phyloP scores from a whole-genome alignment of 2,797 vertebrate species.

The Emydoidea blandingii region DNA sequence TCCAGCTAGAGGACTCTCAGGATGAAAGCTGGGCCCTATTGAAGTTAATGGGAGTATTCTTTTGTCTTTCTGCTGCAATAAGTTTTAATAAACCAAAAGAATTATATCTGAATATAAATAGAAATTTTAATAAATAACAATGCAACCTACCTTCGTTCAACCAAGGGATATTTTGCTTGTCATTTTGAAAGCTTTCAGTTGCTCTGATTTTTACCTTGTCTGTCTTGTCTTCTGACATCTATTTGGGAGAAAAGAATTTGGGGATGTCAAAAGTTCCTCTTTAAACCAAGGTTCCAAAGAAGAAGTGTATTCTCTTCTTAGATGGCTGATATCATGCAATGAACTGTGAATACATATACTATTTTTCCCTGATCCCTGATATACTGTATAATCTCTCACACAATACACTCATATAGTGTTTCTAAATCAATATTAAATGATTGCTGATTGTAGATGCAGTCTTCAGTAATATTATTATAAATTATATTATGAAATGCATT shows the following conservation, averaged over 20 bases:
- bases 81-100: not conserved
- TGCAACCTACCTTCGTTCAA: slow-evolving; percentile 83
- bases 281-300: slow-evolving; percentile 56
- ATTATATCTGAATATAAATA: not conserved
- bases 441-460: slow-evolving; percentile 41
- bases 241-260: slow-evolving; percentile 64
- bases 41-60: not conserved
- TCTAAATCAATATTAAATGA: slow-evolving; percentile 69
- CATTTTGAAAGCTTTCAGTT: slow-evolving; percentile 82
- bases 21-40: not conserved
- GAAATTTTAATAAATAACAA: not conserved
- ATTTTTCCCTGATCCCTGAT: slow-evolving; percentile 38
- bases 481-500: slow-evolving; percentile 54
- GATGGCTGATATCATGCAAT: slow-evolving; percentile 24
- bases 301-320: slow-evolving; percentile 59
- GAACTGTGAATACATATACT: slow-evolving; percentile 33
- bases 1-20: not conserved
- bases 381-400: slow-evolving; percentile 25
- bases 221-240: slow-evolving; percentile 85
- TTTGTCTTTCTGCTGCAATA: not conserved
- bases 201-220: slow-evolving; percentile 84
- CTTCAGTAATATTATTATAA: slow-evolving; percentile 62
- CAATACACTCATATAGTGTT: slow-evolving; percentile 49
- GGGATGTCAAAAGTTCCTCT: slow-evolving; percentile 56
- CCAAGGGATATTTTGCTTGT: slow-evolving; percentile 84